Evolutionary conservation across 1,140 invertebrate species (phyloP), one percentile per base, ranked within the genome.

Genomic region (Copidosoma floridanum): DNA sequence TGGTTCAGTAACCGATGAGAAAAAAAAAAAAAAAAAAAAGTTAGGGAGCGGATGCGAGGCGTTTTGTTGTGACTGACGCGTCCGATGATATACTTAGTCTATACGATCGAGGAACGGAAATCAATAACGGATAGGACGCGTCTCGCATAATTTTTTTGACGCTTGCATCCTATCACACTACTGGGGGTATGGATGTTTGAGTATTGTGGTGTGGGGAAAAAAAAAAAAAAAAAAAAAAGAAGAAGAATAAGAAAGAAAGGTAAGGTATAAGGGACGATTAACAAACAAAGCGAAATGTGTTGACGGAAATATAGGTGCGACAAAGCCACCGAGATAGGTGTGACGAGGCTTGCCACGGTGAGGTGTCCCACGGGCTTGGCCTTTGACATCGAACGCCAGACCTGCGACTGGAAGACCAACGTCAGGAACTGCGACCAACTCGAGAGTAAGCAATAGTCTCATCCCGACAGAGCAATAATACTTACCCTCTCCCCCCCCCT

Each of bases 381-480:
- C 72, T 97, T 97, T 84, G 94, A 97, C 86, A 91, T 97, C 77
- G 88, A 93, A 80, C 86, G 92, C 71, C 93, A 97, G 80, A 95
- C 93, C 65, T 96, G 94, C 83, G 93, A 95, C 82, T 97, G 93
- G 92, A 95, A 94, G 86, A 88, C 90, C 72, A 89, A 94, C 85
- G 93, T 95, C 82, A 92, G 93, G 86, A 95, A 94, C 88, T 95
- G 93, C 85, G 89, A 94, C 83, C 84, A 88, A 80, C 74, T 91
- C 78, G 92, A 94, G 86, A 94, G 93, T 95, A 92, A 95, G 92
- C 50, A 40, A 8, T n/a, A 6, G 18, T 8, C 6, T 12, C 29
- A 8, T 32, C 6, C 29, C 29, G 12, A 47, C n/a, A 24, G 29
- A 41, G 29, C 41, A 12, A 32, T 32, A 12, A 32, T 32, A 32